Evolutionary conservation across 2,113 vertebrate genomes (phyloP).

Genomic region (Pithys albifrons): DNA sequence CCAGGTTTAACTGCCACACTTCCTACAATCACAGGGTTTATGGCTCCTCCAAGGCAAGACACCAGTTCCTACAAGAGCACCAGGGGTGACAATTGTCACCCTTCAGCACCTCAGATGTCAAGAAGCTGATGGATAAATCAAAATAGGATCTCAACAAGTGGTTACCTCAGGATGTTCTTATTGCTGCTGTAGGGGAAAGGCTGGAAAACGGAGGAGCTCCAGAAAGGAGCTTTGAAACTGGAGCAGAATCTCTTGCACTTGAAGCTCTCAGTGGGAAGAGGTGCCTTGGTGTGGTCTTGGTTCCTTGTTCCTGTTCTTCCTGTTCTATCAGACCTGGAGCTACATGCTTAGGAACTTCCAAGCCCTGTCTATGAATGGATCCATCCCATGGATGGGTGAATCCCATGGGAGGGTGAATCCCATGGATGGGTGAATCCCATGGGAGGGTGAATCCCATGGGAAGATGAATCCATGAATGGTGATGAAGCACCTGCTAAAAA

Average conservation of each 20-base stretch:
- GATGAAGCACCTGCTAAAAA: not conserved
- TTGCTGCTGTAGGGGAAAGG: not conserved
- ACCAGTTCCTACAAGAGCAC: not conserved
- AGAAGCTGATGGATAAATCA: not conserved
- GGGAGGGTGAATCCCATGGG: no score
- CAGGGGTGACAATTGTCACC: not conserved
- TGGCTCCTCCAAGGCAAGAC: not conserved
- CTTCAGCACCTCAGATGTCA: not conserved
- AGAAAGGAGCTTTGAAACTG: not conserved
- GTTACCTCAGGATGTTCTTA: rapidly evolving
- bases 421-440: no score
- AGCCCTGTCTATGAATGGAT: not conserved
- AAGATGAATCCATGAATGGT: not conserved
- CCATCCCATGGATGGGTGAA: no score
- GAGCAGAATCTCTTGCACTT: not conserved
- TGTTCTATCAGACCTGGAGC: rapidly evolving
- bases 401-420: no score
- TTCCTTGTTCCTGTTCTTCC: not conserved
- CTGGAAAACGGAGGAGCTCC: not conserved
- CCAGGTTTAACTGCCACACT: not conserved
- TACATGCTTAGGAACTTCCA: not conserved
- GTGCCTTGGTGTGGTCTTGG: rapidly evolving
- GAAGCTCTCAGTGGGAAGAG: not conserved
- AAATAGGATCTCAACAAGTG: not conserved
- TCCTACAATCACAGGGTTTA: not conserved